phyloP scores from a whole-genome alignment of 1,140 invertebrate genomes.

The Lepidurus couesii region DNA sequence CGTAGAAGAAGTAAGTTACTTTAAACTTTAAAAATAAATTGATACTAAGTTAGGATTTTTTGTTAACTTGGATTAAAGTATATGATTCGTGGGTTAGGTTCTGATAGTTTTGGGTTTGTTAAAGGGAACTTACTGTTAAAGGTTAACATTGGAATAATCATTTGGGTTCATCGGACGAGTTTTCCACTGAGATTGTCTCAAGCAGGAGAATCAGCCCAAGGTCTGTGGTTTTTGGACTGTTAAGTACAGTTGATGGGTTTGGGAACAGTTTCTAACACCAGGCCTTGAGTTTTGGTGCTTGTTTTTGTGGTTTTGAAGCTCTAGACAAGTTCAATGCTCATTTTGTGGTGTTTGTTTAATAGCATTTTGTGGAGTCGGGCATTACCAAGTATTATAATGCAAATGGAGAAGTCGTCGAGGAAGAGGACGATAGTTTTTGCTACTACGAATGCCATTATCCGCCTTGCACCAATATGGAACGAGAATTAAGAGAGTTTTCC shows the following conservation, averaged over 20 bases:
- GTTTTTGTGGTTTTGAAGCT: background rate
- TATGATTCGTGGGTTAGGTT: too few species aligned
- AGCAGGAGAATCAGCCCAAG: too few species aligned
- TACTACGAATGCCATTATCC: slow-evolving; percentile 55
- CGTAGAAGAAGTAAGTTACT: slow-evolving; percentile 43
- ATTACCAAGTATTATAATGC: slow-evolving; percentile 46
- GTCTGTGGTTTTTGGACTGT: too few species aligned
- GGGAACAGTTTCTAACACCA: too few species aligned
- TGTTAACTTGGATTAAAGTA: too few species aligned
- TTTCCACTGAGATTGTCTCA: too few species aligned
- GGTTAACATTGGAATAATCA: too few species aligned
- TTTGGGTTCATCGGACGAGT: too few species aligned
- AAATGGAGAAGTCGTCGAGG: slow-evolving; percentile 47
- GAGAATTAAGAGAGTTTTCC: slow-evolving; percentile 52
- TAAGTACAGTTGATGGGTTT: too few species aligned
- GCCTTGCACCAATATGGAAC: slow-evolving; percentile 53
- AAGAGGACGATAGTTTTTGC: slow-evolving; percentile 46
- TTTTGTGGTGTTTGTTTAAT: background rate
- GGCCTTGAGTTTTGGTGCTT: too few species aligned
- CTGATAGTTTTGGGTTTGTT: too few species aligned
- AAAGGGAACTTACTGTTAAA: too few species aligned
- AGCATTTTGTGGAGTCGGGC: slow-evolving; percentile 44
- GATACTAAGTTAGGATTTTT: background rate
- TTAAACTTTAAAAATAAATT: background rate
- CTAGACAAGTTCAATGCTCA: slow-evolving; percentile 31